Evolutionary conservation across 2,888 invertebrate genomes (phyloP).

Genomic region (Tanypteryx hageni): DNA sequence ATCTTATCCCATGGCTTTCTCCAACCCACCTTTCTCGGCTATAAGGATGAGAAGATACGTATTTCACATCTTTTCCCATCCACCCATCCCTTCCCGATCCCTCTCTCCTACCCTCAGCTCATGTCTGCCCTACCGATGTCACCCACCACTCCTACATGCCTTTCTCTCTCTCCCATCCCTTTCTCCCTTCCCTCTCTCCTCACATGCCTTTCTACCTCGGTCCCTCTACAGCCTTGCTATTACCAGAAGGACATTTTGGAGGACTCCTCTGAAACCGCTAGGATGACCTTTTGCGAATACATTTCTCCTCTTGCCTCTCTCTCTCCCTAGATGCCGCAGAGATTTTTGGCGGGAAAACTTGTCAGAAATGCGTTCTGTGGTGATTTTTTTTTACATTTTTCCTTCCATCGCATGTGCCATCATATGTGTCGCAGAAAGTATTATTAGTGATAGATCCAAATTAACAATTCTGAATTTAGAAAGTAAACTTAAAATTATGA

Average conservation of each 20-base stretch:
- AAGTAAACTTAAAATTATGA: no score
- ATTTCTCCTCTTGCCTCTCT: neutral
- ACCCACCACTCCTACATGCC: neutral
- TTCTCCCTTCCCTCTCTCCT: neutral
- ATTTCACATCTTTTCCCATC: neutral
- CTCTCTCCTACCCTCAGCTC: neutral
- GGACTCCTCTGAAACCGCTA: neutral
- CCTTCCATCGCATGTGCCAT: no score
- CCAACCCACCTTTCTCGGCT: neutral
- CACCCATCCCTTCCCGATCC: neutral
- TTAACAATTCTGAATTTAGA: no score
- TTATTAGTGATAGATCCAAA: no score
- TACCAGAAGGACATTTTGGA: constrained; percentile 1
- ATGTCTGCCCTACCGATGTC: neutral
- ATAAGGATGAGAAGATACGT: neutral
- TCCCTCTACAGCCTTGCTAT: neutral
- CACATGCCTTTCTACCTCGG: neutral
- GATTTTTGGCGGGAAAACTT: constrained; percentile 3
- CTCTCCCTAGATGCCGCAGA: neutral
- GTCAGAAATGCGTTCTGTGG: neutral
- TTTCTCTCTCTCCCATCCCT: neutral
- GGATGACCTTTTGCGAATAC: neutral
- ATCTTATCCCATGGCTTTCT: constrained; percentile 38
- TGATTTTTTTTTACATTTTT: no score
- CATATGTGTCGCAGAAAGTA: no score